Conservation (phyloP, 2,797 vertebrate species). For the Botia almorhae region DNA sequence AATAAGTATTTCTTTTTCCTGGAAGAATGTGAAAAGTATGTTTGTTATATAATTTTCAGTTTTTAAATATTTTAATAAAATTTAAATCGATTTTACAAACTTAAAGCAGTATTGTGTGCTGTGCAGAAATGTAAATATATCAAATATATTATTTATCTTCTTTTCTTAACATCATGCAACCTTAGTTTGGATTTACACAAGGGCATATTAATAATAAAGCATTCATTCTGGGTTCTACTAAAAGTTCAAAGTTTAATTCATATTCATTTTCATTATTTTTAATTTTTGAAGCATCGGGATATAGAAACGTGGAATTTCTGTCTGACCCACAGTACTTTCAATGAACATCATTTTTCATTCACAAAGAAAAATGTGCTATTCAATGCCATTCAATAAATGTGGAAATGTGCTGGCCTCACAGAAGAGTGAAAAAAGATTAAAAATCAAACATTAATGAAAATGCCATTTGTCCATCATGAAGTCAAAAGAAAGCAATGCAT, state of each 20-base stretch:
- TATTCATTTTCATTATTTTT: background rate
- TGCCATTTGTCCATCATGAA: background rate
- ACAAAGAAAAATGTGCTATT: slow-evolving; percentile 12
- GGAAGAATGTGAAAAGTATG: too few relatives aligned
- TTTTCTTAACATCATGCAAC: background rate
- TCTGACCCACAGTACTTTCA: background rate
- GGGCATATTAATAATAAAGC: too few relatives aligned
- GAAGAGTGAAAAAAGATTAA: background rate
- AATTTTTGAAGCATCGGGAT: background rate
- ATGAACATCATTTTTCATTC: background rate
- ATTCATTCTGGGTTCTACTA: background rate
- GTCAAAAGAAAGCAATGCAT: background rate
- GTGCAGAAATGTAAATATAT: too few relatives aligned
- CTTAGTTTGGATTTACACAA: background rate
- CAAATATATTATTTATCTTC: too few relatives aligned
- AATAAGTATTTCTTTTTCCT: too few relatives aligned
- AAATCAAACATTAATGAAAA: slow-evolving; percentile 11
- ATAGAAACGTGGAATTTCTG: background rate
- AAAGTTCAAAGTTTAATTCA: background rate
- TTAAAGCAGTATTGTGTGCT: too few relatives aligned
- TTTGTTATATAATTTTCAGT: too few relatives aligned
- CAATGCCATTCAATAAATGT: background rate
- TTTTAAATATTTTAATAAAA: too few relatives aligned
- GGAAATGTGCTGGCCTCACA: background rate
- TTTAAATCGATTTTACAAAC: too few relatives aligned